Evolutionary conservation across 2,113 vertebrate species (phyloP), one percentile per base, ranked within the genome.

Genomic region (Dinomys branickii): DNA sequence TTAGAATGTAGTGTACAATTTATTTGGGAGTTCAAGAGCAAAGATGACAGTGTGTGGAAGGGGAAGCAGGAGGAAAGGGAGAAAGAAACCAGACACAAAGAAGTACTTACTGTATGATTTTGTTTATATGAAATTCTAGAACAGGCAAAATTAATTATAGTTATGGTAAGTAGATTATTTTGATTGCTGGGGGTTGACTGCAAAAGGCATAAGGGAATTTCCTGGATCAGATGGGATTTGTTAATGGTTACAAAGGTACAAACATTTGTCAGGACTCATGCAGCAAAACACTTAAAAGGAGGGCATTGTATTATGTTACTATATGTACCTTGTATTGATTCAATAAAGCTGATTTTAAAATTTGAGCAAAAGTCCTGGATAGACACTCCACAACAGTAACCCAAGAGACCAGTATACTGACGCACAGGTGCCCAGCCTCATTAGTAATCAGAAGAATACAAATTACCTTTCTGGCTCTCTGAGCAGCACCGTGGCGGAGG

Each of bases 81-180:
- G 35, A 54, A 52, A 47, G 13, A 50, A 94, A 63, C 2, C 12
- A 69, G 77, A 71, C 52, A 85, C 63, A 92, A 56, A 73, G 69
- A 75, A 82, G 24, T 77, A 56, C 52, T 52, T 94, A 61, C 4
- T 44, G 19, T 44, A n/a, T 61, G 30, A 41, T 81, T 93, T 47
- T 77, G 41, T 75, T 86, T 67, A 38, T 56, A 54, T 54, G 35
- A 92, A 89, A 80, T 92, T 94, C 59, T 90, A 61, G 35, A 92
- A 81, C 20, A 90, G 19, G 2, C 35, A 90, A 63, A 77, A 78
- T 26, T 85, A 78, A 87, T 33, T 85, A 78, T 7, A 83, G 59
- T 80, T 78, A 84, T 20, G 84, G 58, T 63, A 63, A 94, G 73
- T 33, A 47, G 33, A 20, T 80, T 52, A 69, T 52, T 13, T 77